phyloP scores from a whole-genome alignment of 1,140 invertebrate species.

The Lepidurus packardi region DNA sequence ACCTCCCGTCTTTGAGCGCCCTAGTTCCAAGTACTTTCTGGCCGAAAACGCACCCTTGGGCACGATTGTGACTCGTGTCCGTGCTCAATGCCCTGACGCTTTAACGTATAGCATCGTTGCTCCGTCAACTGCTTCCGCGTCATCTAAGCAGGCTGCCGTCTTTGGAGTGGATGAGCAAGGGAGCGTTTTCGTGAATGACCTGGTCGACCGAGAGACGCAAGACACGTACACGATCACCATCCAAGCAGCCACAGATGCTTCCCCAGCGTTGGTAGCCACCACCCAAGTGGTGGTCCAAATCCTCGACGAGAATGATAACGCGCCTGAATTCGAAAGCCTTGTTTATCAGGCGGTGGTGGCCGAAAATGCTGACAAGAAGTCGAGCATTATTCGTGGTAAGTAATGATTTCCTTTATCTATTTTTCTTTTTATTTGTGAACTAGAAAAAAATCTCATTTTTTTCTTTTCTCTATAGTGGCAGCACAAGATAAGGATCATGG shows the following conservation, averaged over 20 bases:
- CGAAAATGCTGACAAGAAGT: conserved; percentile 74
- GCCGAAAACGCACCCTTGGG: conserved; percentile 63
- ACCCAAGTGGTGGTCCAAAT: conserved; percentile 72
- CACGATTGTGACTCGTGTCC: conserved; percentile 32
- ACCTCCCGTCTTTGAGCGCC: conserved; percentile 65
- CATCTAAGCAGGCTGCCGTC: conserved; percentile 46
- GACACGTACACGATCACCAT: conserved; percentile 70
- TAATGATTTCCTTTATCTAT: conserved; percentile 26
- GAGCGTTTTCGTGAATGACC: conserved; percentile 61
- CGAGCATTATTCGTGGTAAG: conserved; percentile 63
- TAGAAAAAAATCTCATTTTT: conserved; percentile 31
- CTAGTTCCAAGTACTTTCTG: conserved; percentile 68
- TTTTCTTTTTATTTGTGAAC: not conserved
- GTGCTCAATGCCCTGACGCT: conserved; percentile 17
- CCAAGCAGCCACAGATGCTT: conserved; percentile 69
- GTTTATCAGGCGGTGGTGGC: conserved; percentile 69
- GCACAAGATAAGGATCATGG: conserved; percentile 77
- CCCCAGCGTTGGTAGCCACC: conserved; percentile 63
- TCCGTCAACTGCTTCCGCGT: not conserved
- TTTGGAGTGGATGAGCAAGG: conserved; percentile 70
- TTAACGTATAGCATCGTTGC: conserved; percentile 27
- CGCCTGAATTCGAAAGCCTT: conserved; percentile 76
- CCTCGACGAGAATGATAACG: conserved; percentile 84
- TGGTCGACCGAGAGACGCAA: conserved; percentile 69
- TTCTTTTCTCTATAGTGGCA: conserved; percentile 53